Evolutionary conservation across 2,113 vertebrate genomes (phyloP), one percentile per base, ranked within the genome.

Genomic region (Alethe diademata): DNA sequence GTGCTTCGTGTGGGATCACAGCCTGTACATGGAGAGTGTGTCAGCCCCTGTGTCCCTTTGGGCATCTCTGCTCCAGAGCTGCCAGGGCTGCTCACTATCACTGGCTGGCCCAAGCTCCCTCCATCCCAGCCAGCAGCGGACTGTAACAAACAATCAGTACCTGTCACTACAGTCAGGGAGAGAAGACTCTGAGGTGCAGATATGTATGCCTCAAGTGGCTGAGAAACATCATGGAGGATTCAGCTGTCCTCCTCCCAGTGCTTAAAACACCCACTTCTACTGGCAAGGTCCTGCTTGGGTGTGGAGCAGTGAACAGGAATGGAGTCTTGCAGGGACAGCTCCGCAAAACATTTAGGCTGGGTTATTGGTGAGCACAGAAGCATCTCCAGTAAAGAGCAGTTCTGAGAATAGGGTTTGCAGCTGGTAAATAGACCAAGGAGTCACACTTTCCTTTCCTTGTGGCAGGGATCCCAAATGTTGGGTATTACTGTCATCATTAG

Each of bases 181-280:
- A 74, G 23, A 58, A 89, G 33, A 6, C 60, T 61, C n/a, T 4
- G 40, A 79, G 43, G 17, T 25, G 51, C 33, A 48, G n/a, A 15
- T 19, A n/a, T 6, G 2, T 1, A 0, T 42, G 9, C 19, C 13
- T 64, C 31, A 67, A 7, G 61, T 4, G 5, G 12, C 24, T 23
- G 40, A 36, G 20, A 84, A 82, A 53, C n/a, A 53, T 2, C 1
- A 5, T 76, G 40, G 57, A 83, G 28, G 28, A 73, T 65, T 23
- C 76, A 48, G 36, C 17, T 47, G 24, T 72, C 25, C 56, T 81
- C 47, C 7, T 3, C 24, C n/a, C 14, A 5, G 3, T 61, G n/a
- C 22, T 81, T 75, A 24, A 47, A 94, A 81, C 23, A 78, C 2
- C 5, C 24, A 25, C 1, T 8, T 58, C 36, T 73, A 53, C 26